Conservation (phyloP, 2,888 invertebrate genomes). For the Sarcophaga subvicina region DNA sequence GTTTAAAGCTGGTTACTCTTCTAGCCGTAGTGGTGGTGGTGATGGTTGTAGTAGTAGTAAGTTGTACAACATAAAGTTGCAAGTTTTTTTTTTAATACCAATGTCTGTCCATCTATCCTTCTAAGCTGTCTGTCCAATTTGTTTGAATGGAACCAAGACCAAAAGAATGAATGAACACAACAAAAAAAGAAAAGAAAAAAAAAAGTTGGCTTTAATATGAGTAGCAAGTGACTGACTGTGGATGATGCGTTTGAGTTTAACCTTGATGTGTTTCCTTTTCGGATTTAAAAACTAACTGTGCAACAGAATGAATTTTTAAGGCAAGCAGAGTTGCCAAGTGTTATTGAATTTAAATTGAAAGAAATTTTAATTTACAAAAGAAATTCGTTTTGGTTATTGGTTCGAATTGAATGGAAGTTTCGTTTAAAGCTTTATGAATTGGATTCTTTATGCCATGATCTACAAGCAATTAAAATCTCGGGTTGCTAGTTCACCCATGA, state of each 20-base stretch:
- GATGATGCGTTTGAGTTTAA: slow-evolving; percentile 55
- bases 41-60: no score
- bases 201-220: slow-evolving; percentile 25
- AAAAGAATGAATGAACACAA: neutral
- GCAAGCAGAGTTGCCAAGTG: neutral
- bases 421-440: no score
- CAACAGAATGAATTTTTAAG: neutral
- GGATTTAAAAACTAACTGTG: neutral
- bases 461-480: no score
- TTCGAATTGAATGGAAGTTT: no score
- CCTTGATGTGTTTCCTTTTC: slow-evolving; percentile 43
- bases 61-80: neutral
- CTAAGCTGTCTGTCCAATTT: neutral
- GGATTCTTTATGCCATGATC: no score
- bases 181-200: neutral
- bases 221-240: slow-evolving; percentile 21
- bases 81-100: neutral
- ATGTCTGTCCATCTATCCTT: neutral
- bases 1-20: slow-evolving; percentile 35
- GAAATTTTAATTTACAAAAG: neutral
- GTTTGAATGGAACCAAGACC: neutral
- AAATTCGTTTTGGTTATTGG: no score
- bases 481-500: no score
- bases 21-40: neutral
- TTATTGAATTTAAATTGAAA: neutral